Evolutionary conservation across 2,113 vertebrate species (phyloP), one percentile per base, ranked within the genome.

Genomic region (Carettochelys insculpta): DNA sequence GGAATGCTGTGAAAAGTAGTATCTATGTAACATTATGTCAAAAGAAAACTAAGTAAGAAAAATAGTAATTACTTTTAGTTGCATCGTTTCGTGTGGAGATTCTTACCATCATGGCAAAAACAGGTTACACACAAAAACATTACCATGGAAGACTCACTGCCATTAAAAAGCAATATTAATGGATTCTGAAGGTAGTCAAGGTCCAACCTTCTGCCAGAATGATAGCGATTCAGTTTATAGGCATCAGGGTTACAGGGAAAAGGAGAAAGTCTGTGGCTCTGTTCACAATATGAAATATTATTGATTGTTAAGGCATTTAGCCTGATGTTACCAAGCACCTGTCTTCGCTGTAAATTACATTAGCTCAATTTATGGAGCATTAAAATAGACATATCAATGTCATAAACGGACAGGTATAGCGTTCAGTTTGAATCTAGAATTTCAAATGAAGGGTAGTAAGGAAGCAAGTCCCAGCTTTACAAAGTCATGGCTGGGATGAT

Each of bases 121-220:
- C 2, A 12, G 54, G 16, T 9, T 38, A 8, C 14, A 3, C 0
- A 3, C 0, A 19, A 53, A 79, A 13, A 11, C 9, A 0, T 0
- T 0, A 51, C 3, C 25, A 4, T 31, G 22, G 24, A 50, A 11
- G 25, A 77, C 1, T 19, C 31, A 0, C 2, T 50, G 34, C n/a
- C 47, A 65, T 5, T 3, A 0, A 10, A 1, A 54, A 4, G 5
- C 71, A 34, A 0, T 2, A 19, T 5, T 1, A 2, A 52, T 1
- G 43, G 68, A 10, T 25, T 82, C 0, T 10, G 12, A 58, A 68
- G 61, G 75, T 48, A 2, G 45, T 83, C 16, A 1, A 80, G 45
- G 78, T 52, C 58, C 71, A 53, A 84, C 5, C 77, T 61, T 38
- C 2, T 11, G 45, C 68, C 16, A 11, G 41, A 89, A 65, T 53